Evolutionary conservation across 2,797 vertebrate species (phyloP).

Genomic region (Gastrophryne carolinensis): DNA sequence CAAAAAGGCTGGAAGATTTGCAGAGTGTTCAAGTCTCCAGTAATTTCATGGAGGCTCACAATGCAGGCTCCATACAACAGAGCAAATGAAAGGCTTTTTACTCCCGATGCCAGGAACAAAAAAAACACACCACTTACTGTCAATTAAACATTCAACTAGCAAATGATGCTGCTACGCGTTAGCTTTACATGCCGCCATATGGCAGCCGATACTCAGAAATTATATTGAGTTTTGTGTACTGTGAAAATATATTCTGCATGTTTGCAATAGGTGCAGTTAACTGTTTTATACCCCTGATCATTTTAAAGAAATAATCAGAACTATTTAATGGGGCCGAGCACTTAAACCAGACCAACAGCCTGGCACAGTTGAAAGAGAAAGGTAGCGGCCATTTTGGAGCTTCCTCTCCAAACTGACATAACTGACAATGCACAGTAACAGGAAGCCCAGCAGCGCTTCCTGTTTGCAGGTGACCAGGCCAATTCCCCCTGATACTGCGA

Average conservation of each 20-base stretch:
- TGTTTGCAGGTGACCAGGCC: too few relatives aligned
- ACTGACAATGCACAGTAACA: too few relatives aligned
- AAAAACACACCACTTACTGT: background rate
- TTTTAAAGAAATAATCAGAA: background rate
- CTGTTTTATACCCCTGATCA: background rate
- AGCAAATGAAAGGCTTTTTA: background rate
- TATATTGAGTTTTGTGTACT: background rate
- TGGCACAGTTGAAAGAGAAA: too few relatives aligned
- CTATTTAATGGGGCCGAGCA: too few relatives aligned
- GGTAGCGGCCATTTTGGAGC: too few relatives aligned
- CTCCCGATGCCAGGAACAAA: constrained; percentile 10
- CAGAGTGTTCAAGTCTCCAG: constrained; percentile 20
- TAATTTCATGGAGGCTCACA: constrained; percentile 31
- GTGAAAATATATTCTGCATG: background rate
- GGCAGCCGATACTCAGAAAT: background rate
- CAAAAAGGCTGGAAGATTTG: constrained; percentile 18
- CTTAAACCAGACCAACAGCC: too few relatives aligned
- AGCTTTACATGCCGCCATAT: constrained; percentile 23
- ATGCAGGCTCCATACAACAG: background rate
- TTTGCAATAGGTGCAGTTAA: background rate
- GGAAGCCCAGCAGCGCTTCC: too few relatives aligned
- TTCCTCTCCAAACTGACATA: too few relatives aligned
- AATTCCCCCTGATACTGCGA: too few relatives aligned
- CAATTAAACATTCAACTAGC: background rate
- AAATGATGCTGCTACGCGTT: constrained; percentile 10